Evolutionary conservation across 2,888 invertebrate species (phyloP), one percentile per base, ranked within the genome.

Genomic region (Zele albiditarsus): DNA sequence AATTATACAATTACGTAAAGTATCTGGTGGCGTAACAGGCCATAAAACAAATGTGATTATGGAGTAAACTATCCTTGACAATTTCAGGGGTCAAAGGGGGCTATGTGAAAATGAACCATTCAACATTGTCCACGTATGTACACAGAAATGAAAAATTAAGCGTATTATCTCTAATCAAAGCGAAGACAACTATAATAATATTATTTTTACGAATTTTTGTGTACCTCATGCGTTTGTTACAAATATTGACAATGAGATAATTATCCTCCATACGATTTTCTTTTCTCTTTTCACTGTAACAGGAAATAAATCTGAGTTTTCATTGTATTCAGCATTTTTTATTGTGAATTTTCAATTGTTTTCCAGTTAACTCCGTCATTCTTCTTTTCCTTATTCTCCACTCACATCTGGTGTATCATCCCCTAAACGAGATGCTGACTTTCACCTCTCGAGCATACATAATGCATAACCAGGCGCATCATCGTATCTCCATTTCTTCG

Each of bases 1-100:
- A 89, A 89, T 89, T 88, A 89, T 88, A 87, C 89, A 89, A 89
- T 89, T 89, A 88, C 88, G 85, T 86, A 87, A 88, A 89, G 87
- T 88, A 88, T 87, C 88, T 82, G 84, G 82, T 82, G 82, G 70
- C 76, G 82, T 83, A 86, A 87, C 85, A 85, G 82, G 82, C 87
- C 87, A 88, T 88, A 89, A 88, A 88, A 85, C 85, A 88, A 88
- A 87, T 84, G 84, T 83, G 82, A 85, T 84, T 85, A 83, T 82
- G 79, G 76, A 63, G 75, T 75, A 80, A 82, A 79, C 80, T 79
- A 76, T 20, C 78, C 60, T 46, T 63, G 27, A 57, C 42, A 20
- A 16, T 46, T n/a, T 46, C n/a, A 46, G 27, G n/a, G 14, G 38
- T n/a, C 20, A 27, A 67, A 42, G 46, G 28, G 28, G 23, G 33